phyloP scores from a whole-genome alignment of 1,140 invertebrate species.

The Pseudomyrmex pallidus region DNA sequence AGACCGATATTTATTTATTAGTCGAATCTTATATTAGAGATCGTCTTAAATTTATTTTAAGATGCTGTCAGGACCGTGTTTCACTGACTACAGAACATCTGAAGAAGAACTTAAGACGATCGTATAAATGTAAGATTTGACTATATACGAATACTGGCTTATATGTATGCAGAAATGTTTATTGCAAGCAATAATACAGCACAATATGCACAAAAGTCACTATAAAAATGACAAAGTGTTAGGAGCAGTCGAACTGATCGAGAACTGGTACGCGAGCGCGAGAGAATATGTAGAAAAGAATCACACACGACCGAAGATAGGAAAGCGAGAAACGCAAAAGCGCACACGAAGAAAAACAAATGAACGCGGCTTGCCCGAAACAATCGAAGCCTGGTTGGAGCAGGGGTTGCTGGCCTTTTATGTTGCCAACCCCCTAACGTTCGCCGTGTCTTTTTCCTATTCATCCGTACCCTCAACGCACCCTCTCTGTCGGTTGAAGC shows the following conservation, averaged over 20 bases:
- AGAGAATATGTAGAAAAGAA: slow-evolving; percentile 20
- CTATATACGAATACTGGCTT: no score
- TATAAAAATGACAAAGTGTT: background rate
- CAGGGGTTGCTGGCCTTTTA: slow-evolving; percentile 80
- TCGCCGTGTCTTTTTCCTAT: slow-evolving; percentile 47
- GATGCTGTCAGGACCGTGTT: no score
- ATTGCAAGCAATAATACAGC: background rate
- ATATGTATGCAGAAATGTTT: no score
- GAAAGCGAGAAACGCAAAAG: slow-evolving; percentile 69
- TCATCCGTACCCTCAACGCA: slow-evolving; percentile 52
- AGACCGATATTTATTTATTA: no score
- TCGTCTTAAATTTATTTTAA: no score
- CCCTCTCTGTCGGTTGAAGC: slow-evolving; percentile 58
- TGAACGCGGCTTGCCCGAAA: slow-evolving; percentile 80
- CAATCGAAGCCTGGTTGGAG: slow-evolving; percentile 80
- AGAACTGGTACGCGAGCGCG: background rate
- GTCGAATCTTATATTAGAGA: no score
- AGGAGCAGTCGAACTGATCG: background rate
- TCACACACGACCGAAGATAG: slow-evolving; percentile 6
- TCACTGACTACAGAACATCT: no score
- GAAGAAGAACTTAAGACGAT: no score
- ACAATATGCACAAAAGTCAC: background rate
- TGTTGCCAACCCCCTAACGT: slow-evolving; percentile 67
- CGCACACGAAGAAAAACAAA: slow-evolving; percentile 81
- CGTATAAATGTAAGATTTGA: no score